Evolutionary conservation across 2,797 vertebrate species (phyloP).

Genomic region (Phoxinus dragarum): DNA sequence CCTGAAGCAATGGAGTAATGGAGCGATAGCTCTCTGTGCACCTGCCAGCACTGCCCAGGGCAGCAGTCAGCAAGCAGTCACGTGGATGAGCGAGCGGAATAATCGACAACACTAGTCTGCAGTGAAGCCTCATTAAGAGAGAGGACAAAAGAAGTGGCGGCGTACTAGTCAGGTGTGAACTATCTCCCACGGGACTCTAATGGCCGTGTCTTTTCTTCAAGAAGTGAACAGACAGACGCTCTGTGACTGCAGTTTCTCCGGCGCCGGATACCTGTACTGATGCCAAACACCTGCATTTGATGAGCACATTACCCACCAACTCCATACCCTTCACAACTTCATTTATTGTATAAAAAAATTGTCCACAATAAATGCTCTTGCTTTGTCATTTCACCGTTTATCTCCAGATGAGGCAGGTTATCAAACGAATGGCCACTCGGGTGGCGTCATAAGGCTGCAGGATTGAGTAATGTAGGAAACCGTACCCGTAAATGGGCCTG

Average conservation of each 20-base stretch:
- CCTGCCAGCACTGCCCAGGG: constrained; percentile 39
- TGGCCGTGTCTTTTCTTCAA: constrained; percentile 17
- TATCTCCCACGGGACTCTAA: constrained; percentile 40
- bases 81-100: constrained; percentile 40
- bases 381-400: constrained; percentile 1
- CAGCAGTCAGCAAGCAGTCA: constrained; percentile 28
- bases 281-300: constrained; percentile 12
- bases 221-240: constrained; percentile 10
- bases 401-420: neutral
- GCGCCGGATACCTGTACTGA: neutral
- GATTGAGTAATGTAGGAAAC: neutral
- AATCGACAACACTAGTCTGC: constrained; percentile 30
- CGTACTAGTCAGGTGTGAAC: constrained; percentile 38
- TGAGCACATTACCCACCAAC: neutral
- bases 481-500: neutral
- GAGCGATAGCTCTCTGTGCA: constrained; percentile 33
- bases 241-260: neutral
- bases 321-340: neutral
- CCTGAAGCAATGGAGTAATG: constrained; percentile 40
- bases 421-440: neutral
- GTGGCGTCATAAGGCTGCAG: neutral
- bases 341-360: neutral
- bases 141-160: constrained; percentile 32
- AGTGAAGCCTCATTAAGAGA: constrained; percentile 48
- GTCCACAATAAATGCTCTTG: neutral